Evolutionary conservation across 2,888 invertebrate species (phyloP).

Genomic region (Sceliomorpha sp.): DNA sequence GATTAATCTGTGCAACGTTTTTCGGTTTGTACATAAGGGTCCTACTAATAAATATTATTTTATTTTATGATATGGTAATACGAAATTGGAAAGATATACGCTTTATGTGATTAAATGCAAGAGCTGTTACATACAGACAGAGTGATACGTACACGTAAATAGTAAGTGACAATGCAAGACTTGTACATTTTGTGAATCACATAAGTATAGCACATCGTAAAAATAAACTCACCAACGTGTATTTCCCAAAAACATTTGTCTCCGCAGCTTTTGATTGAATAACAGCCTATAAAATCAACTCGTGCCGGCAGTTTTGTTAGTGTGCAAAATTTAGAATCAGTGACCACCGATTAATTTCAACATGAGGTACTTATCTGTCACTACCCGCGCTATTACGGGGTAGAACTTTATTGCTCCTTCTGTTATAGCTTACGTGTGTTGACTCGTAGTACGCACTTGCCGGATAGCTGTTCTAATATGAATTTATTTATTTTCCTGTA

Average conservation of each 20-base stretch:
- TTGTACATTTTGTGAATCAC: conserved; percentile 39
- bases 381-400: conserved; percentile 64
- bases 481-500: conserved; percentile 51
- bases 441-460: conserved; percentile 48
- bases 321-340: conserved; percentile 70
- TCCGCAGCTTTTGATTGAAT: conserved; percentile 55
- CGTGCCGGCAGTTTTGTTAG: conserved; percentile 57
- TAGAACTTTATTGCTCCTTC: conserved; percentile 64
- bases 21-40: too few relatives aligned
- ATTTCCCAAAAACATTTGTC: conserved; percentile 56
- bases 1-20: too few relatives aligned
- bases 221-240: conserved; percentile 51
- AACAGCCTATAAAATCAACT: conserved; percentile 55
- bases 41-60: too few relatives aligned
- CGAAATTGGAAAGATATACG: too few relatives aligned
- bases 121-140: conserved; percentile 17
- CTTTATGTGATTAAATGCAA: too few relatives aligned
- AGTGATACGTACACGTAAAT: conserved; percentile 34
- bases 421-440: conserved; percentile 55
- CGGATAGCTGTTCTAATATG: conserved; percentile 58
- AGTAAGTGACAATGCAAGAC: conserved; percentile 12
- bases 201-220: conserved; percentile 39
- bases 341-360: conserved; percentile 70
- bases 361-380: conserved; percentile 70
- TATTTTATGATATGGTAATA: too few relatives aligned